Evolutionary conservation across 2,113 vertebrate genomes (phyloP).

Genomic region (Corvus moneduloides): DNA sequence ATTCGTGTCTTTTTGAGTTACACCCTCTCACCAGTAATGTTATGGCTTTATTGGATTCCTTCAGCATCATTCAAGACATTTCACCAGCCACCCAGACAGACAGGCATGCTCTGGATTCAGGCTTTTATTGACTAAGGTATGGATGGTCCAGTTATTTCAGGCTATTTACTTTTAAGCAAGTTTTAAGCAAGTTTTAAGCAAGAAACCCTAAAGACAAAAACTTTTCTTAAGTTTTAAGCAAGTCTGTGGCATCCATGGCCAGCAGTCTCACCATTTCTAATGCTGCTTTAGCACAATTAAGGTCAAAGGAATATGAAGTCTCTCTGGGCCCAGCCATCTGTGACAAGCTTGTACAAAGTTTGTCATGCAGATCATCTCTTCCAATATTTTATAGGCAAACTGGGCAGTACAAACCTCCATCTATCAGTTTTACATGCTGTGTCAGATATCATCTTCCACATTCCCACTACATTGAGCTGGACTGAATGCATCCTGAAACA

Average conservation of each 20-base stretch:
- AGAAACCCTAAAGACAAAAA: too few species aligned
- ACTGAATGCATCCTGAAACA: not conserved
- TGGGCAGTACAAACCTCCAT: not conserved
- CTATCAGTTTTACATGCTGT: not conserved
- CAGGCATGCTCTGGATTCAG: not conserved
- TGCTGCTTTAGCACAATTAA: not conserved
- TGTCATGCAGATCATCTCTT: not conserved
- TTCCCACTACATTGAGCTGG: not conserved
- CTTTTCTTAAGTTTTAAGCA: not conserved
- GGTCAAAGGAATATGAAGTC: not conserved
- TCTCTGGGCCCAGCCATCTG: not conserved
- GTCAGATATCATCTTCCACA: not conserved
- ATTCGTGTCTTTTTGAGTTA: not conserved
- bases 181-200: not conserved
- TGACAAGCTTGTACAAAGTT: not conserved
- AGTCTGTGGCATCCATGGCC: not conserved
- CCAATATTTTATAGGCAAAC: not conserved
- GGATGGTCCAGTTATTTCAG: not conserved
- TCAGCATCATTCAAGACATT: not conserved
- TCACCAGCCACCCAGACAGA: not conserved
- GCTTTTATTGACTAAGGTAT: not conserved
- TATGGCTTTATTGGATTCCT: slow-evolving; percentile 15
- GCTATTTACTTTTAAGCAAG: not conserved
- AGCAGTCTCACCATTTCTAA: not conserved
- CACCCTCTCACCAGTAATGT: not conserved